phyloP scores from a whole-genome alignment of 1,140 invertebrate genomes.

The Magallana angulata region DNA sequence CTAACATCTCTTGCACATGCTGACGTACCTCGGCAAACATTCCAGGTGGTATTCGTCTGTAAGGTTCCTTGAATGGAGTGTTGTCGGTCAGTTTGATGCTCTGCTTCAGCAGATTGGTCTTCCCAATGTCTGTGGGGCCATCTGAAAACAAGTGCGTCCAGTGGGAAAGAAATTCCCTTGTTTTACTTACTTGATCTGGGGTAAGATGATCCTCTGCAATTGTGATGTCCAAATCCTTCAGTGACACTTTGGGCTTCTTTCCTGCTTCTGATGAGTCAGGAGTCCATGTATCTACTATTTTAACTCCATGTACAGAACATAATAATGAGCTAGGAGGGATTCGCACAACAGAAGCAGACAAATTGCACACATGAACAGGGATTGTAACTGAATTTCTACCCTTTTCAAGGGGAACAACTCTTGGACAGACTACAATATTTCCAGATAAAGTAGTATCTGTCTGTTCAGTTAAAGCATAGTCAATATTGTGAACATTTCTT shows the following conservation, averaged over 20 bases:
- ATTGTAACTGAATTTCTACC: slow-evolving; percentile 29
- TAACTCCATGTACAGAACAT: slow-evolving; percentile 46
- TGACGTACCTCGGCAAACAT: slow-evolving; percentile 64
- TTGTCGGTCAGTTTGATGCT: slow-evolving; percentile 42
- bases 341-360: slow-evolving; percentile 43
- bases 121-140: slow-evolving; percentile 49
- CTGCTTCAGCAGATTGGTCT: slow-evolving; percentile 55
- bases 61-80: slow-evolving; percentile 56
- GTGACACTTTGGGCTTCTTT: not conserved
- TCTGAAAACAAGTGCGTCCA: slow-evolving; percentile 52
- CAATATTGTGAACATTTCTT: not conserved
- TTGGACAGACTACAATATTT: slow-evolving; percentile 43
- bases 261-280: not conserved
- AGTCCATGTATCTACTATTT: slow-evolving; percentile 34
- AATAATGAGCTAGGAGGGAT: slow-evolving; percentile 27
- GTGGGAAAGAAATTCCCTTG: not conserved
- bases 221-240: not conserved
- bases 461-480: not conserved
- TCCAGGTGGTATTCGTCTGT: slow-evolving; percentile 74
- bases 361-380: slow-evolving; percentile 51
- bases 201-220: not conserved
- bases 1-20: slow-evolving; percentile 58
- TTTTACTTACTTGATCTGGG: not conserved
- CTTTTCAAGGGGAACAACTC: slow-evolving; percentile 49
- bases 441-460: not conserved